Evolutionary conservation across 2,797 vertebrate species (phyloP).

Genomic region (Hafferia zeledoni): DNA sequence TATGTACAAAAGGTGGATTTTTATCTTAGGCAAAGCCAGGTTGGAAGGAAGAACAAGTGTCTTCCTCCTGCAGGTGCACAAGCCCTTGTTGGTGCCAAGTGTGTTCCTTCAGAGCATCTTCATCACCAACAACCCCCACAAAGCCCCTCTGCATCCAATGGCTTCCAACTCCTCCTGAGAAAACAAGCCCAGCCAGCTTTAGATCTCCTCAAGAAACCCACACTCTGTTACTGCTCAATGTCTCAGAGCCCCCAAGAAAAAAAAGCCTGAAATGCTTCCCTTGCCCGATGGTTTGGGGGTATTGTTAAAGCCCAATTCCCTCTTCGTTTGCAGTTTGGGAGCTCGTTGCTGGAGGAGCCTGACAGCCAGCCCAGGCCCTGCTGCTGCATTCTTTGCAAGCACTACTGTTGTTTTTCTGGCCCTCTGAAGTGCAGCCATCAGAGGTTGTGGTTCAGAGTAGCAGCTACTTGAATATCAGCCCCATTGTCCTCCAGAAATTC

Average conservation of each 20-base stretch:
- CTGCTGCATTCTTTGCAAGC: background rate
- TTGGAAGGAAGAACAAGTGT: background rate
- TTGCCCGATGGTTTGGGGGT: background rate
- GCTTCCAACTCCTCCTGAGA: background rate
- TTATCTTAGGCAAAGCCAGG: background rate
- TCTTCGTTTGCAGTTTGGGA: background rate
- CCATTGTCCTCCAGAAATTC: conserved; percentile 24
- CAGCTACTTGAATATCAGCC: conserved; percentile 27
- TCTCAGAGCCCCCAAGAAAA: background rate
- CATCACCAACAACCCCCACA: background rate
- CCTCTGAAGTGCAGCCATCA: background rate
- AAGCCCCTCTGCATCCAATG: background rate
- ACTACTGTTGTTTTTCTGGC: background rate
- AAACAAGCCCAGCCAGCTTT: background rate
- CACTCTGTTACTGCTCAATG: background rate
- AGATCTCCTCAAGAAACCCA: background rate
- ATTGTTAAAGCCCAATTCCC: background rate
- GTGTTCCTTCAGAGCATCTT: background rate
- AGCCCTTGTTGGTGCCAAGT: background rate
- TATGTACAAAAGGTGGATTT: background rate
- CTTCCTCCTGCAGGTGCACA: background rate
- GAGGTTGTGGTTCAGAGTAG: conserved; percentile 15
- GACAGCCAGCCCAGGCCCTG: background rate
- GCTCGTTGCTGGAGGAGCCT: background rate
- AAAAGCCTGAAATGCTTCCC: background rate